Evolutionary conservation across 2,888 invertebrate genomes (phyloP), one percentile per base, ranked within the genome.

Genomic region (Morpho helenor): DNA sequence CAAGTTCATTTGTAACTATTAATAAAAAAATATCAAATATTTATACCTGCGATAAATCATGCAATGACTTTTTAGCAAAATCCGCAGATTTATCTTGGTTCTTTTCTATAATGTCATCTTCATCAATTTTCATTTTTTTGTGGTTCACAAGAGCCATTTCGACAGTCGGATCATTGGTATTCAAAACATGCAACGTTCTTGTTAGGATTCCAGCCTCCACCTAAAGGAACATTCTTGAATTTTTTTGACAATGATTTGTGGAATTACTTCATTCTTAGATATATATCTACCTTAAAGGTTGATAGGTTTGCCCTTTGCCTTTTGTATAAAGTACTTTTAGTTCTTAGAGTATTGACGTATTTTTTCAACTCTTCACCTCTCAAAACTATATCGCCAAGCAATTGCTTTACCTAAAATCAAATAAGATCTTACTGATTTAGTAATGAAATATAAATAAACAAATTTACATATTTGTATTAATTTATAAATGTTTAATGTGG

Each of bases 291-390:
- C 83, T 94, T 93, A 59, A 96, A 84, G 53, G 94, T 94, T 7
- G 95, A 93, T 66, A 96, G 85, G 78, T 96, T 95, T 51, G 94
- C 92, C 71, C 95, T 91, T 76, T 95, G 95, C 74, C 95, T 93
- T 85, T 97, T 97, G 81, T 97, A 97, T 8, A 94, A 87, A 7
- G 94, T 94, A 74, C 96, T 96, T 77, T 96, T 96, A 53, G 94
- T 94, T 59, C 97, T 92, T 62, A 97, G 84, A 67, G 95, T 94
- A 73, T 94, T 94, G 10, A 97, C 95, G 80, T 97, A 97, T 67
- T 94, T 93, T 80, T 97, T 96, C 75, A 97, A 93, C 84, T 97
- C 96, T 63, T 96, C 96, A 39, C 96, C 96, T 69, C 95, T 92
- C 23, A 96, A 88, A 22, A 95, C 92, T 57, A 94, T 93, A 62